Evolutionary conservation across 2,888 invertebrate genomes (phyloP), one percentile per base, ranked within the genome.

Genomic region (Heteromurus nitidus): DNA sequence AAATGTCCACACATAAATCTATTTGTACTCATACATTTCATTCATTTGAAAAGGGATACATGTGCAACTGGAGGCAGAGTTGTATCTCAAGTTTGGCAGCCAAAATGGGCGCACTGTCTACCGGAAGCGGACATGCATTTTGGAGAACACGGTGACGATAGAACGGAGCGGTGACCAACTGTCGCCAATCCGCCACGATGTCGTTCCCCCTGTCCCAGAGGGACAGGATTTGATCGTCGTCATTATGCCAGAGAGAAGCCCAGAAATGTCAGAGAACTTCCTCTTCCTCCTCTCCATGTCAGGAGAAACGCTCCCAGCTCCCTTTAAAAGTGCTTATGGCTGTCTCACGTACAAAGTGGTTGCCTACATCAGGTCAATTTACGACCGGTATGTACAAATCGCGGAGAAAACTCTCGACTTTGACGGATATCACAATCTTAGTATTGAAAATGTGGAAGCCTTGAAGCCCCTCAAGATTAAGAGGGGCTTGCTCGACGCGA

Each of bases 281-380:
- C 62, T 74, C 3, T 74, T 74, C 24, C 16, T 26, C 22, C 31
- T 74, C 0, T 13, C 36, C 30, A 13, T 28, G n/a, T 68, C 76
- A 16, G 60, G 68, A n/a, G 76, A 76, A 20, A 58, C 42, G 3
- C 76, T 76, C 16, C 76, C 76, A 28, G 26, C 20, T 7, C 76
- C 76, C 7, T 76, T 76, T 28, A 76, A 76, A 30, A 76, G 22
- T 13, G 1, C 30, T 58, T 76, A 76, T 31, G 76, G 76, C 44
- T 58, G 58, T 5, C 47, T 76, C 0, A 67, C 28, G 1, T 76
- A 76, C 30, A 76, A 76, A 68, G 55, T 76, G 1, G 76, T 76
- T 3, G 76, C 76, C 22, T 76, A 76, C 60, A 76, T 76, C 68
- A 42, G 76, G 3, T 76, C 76, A n/a, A 30, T 58, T n/a, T 58